Evolutionary conservation across 2,113 vertebrate species (phyloP).

Genomic region (Tricholaema leucomelas): DNA sequence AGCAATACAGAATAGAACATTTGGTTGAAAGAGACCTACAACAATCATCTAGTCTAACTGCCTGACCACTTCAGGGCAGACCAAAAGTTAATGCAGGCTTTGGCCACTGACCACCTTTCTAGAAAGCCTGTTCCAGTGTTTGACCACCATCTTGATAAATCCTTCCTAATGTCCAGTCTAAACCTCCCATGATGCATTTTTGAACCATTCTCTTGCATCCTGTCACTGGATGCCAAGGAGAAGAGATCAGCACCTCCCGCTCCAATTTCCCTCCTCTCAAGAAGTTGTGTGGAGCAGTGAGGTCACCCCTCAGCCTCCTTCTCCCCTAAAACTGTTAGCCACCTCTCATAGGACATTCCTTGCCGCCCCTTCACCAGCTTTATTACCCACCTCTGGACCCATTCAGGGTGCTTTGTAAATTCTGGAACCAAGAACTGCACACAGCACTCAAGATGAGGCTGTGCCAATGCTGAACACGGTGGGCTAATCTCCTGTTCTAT

Average conservation of each 20-base stretch:
- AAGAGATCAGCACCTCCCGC: background rate
- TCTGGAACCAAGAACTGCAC: background rate
- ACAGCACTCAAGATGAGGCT: background rate
- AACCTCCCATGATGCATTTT: background rate
- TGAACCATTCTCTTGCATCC: rapidly evolving
- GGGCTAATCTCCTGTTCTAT: background rate
- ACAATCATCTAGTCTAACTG: background rate
- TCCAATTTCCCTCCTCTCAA: background rate
- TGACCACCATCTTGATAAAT: background rate
- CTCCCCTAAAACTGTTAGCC: background rate
- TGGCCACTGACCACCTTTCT: rapidly evolving
- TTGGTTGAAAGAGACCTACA: background rate
- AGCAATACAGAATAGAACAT: background rate
- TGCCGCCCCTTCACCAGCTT: background rate
- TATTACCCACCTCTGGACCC: background rate
- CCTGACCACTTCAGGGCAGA: background rate
- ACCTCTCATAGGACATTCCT: background rate
- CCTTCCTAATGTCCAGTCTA: background rate
- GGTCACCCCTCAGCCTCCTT: background rate
- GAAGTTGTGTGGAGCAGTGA: background rate
- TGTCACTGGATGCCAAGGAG: background rate
- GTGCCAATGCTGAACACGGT: background rate
- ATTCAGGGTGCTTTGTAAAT: background rate
- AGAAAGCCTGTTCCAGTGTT: background rate
- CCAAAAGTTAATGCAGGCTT: background rate